Base-by-base conservation (phyloP, 2,888 invertebrate genomes). In the Chaetoderma sp. region DNA sequence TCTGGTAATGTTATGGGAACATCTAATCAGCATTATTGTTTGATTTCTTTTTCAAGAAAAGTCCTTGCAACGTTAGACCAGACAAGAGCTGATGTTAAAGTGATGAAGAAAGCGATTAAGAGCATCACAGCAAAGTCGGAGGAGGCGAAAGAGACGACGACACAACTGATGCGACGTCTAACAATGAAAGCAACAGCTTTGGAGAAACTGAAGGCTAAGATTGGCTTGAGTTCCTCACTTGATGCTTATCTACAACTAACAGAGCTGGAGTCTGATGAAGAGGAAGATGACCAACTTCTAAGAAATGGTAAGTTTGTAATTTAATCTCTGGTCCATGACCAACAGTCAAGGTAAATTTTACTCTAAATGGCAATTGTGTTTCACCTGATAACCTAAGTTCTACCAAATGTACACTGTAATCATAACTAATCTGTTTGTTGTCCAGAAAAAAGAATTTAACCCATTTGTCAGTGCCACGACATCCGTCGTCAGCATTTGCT, bases 211-310 rank as follows among this genome's bases (percentile, higher is more conserved):
- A 83, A 83, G 67, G 81, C 82, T 16, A 78, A 78, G 63, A 71
- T 82, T 8, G 84, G 84, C 4, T 72, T 81, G 45, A 79, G 82
- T 60, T 80, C 79, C 27, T 80, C 83, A 3, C 76, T 85, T 45
- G 81, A 83, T 71, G 84, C 85, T n/a, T 84, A 83, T 67, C 80
- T 85, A 16, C 83, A 84, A 56, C 77, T 85, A 16, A 83, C 81
- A 56, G 83, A 85, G 65, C 73, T 84, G 72, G 79, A 79, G 47
- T 74, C 78, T 23, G 84, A 84, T 39, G 80, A 80, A 28, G 79
- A 79, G 32, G 83, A 83, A 50, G 83, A 82, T 27, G 83, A 83
- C 70, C 82, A 83, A 36, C 76, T 85, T 0, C 73, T 85, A 6
- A 77, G 79, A 64, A 76, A 79, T 77, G 83, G 83, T 84, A 45